A percentile compares a stretch with the other conserved stretches of the same genome.
Conservation (phyloP, 2,888 invertebrate species). For the Sinelater perroti region DNA sequence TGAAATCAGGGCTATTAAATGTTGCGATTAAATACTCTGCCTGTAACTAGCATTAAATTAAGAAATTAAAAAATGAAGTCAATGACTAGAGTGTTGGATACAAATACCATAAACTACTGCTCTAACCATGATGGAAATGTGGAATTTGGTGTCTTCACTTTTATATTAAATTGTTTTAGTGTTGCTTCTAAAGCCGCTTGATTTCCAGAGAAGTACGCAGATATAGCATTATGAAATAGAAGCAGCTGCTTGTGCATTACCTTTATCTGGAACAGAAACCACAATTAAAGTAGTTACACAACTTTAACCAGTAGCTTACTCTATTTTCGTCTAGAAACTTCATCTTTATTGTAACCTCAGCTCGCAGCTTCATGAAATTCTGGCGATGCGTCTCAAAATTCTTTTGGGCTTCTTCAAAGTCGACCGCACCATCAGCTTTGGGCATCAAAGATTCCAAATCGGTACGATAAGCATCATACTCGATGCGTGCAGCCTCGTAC, state of each 20-base stretch:
- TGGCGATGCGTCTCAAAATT: constrained; percentile 87
- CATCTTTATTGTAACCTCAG: constrained; percentile 94
- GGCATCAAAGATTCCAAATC: constrained; percentile 87
- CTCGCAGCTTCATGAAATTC: constrained; percentile 90
- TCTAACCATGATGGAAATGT: constrained; percentile 84
- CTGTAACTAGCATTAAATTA: background rate
- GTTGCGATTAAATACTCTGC: background rate
- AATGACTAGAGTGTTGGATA: constrained; percentile 32
- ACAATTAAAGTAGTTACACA: constrained; percentile 1
- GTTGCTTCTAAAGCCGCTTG: constrained; percentile 92
- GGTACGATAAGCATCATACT: constrained; percentile 97
- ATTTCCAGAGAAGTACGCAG: constrained; percentile 97
- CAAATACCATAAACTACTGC: constrained; percentile 62
- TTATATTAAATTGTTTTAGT: constrained; percentile 94
- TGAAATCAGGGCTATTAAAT: background rate
- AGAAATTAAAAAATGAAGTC: constrained; percentile 5
- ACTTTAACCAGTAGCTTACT: constrained; percentile 65
- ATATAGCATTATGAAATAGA: constrained; percentile 94
- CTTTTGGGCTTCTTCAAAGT: constrained; percentile 81
- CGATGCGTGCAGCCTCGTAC: constrained; percentile 84
- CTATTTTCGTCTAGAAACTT: constrained; percentile 97
- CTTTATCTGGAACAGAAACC: constrained; percentile 79
- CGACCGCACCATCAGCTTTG: constrained; percentile 66
- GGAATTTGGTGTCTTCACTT: constrained; percentile 82
- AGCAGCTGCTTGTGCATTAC: constrained; percentile 98